Base-by-base conservation (phyloP, 2,113 vertebrate species). In the Gracilinanus agilis region DNA sequence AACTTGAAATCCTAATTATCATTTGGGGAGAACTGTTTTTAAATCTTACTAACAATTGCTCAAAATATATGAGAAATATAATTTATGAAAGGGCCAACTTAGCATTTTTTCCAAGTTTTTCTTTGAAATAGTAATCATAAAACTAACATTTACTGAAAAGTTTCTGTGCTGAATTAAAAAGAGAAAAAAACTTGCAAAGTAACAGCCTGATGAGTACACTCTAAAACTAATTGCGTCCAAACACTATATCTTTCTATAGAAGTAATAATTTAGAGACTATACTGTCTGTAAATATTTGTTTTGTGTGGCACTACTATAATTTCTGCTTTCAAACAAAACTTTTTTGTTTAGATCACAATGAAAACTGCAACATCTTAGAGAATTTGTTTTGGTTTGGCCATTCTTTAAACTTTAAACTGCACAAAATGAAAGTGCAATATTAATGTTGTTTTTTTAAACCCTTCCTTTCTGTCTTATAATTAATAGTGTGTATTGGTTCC, bases 381-480 rank as follows among this genome's bases (percentile, higher is more conserved):
- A 75, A 93, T 94, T 96, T 95, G 94, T 90, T 92, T 94, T 92
- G 92, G 95, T 9, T 96, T 55, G 92, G 29, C 88, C 25, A 61
- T 44, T 94, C 56, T 88, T 95, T 96, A 95, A 49, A 49, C 2
- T 95, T 94, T 95, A 94, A 94, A 95, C 94, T 97, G 91, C 96
- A 95, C 95, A 67, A 97, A 96, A 94, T 95, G 91, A 55, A 97
- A 97, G 96, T 97, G 94, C 97, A 97, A 97, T 97, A 97, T 94
- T 97, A n/a, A 75, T 49, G 5, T 49, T 49, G 49, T 49, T 49
- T 49, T 49, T 49, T 49, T 49, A 49, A 49, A 49, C 49, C 49
- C 49, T 3, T 49, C 49, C 49, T 49, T 49, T 49, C 49, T 49
- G 49, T 49, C 49, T 49, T 49, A 49, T 2, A 49, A 49, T 49